These are phyloP conservation scores for Tetragonula carbonaria DNA, from an alignment of 2,888 invertebrate genomes.

Conservation along the genomic window DNA sequence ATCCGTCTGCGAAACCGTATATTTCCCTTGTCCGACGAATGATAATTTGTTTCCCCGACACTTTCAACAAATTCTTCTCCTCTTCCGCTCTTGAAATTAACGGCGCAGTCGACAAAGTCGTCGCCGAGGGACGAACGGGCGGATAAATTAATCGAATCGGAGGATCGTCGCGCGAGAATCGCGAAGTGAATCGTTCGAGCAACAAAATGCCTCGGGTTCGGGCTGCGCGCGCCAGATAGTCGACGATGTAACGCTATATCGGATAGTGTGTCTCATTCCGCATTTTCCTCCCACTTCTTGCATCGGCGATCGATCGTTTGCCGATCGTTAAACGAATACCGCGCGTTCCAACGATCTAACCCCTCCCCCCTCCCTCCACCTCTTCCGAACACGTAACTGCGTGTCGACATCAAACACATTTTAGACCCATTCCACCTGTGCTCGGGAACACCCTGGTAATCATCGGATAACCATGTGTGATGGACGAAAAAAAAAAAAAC, in stretches of 20 bases:
- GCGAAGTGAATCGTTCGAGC: background rate
- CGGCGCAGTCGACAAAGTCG: background rate
- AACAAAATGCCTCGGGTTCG: background rate
- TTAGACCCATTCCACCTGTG: slow-evolving; percentile 48
- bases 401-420: slow-evolving; percentile 63
- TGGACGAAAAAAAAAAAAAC: slow-evolving; percentile 19
- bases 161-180: background rate
- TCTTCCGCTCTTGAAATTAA: background rate
- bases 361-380: background rate
- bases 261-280: slow-evolving; percentile 39
- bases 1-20: background rate
- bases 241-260: slow-evolving; percentile 42
- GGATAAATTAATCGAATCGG: background rate
- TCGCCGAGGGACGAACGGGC: background rate
- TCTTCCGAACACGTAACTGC: slow-evolving; percentile 36
- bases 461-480: slow-evolving; percentile 46
- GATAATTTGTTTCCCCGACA: background rate
- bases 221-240: background rate
- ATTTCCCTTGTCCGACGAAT: background rate
- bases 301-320: slow-evolving; percentile 57
- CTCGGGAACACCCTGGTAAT: slow-evolving; percentile 47
- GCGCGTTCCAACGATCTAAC: slow-evolving; percentile 48
- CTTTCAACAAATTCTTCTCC: background rate
- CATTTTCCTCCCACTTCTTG: slow-evolving; percentile 47
- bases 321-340: slow-evolving; percentile 63